These are phyloP conservation scores for Drosophila ustulata DNA, from an alignment of 2,888 invertebrate genomes.

Conservation along the genomic window DNA sequence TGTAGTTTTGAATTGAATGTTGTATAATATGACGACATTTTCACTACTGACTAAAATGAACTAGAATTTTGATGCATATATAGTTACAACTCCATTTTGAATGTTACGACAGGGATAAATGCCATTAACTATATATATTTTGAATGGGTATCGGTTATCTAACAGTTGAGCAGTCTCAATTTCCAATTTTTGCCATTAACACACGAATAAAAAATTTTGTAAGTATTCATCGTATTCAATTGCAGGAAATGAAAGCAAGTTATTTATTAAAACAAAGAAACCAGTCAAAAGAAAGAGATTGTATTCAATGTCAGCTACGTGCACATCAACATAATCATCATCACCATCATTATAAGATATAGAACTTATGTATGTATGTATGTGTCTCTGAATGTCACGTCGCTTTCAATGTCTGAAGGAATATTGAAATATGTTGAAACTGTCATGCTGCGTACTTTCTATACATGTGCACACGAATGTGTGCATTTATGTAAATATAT, in stretches of 20 bases:
- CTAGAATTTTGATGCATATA: too few relatives aligned
- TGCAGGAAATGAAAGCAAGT: conserved; percentile 3
- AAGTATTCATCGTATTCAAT: neutral
- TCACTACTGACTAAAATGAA: too few relatives aligned
- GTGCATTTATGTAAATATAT: conserved; percentile 6
- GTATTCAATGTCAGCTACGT: conserved; percentile 44
- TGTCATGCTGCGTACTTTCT: conserved; percentile 10
- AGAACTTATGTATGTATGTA: neutral
- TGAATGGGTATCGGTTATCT: too few relatives aligned
- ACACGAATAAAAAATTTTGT: neutral
- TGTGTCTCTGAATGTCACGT: conserved; percentile 29
- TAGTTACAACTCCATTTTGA: too few relatives aligned
- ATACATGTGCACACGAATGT: conserved; percentile 4
- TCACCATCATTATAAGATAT: neutral
- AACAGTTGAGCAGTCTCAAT: too few relatives aligned
- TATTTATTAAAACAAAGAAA: neutral
- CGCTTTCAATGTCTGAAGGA: conserved; percentile 43
- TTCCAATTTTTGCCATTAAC: neutral
- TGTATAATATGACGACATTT: too few relatives aligned
- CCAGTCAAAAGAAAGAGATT: conserved; percentile 6
- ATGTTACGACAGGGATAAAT: too few relatives aligned
- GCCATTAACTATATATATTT: too few relatives aligned
- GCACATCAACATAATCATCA: conserved; percentile 27
- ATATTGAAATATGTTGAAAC: conserved; percentile 52
- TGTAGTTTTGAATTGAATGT: too few relatives aligned